A percentile compares a stretch with the other conserved stretches of the same genome.
Conservation (phyloP, 2,797 vertebrate species). For the Sebastes kiyomatsui region DNA sequence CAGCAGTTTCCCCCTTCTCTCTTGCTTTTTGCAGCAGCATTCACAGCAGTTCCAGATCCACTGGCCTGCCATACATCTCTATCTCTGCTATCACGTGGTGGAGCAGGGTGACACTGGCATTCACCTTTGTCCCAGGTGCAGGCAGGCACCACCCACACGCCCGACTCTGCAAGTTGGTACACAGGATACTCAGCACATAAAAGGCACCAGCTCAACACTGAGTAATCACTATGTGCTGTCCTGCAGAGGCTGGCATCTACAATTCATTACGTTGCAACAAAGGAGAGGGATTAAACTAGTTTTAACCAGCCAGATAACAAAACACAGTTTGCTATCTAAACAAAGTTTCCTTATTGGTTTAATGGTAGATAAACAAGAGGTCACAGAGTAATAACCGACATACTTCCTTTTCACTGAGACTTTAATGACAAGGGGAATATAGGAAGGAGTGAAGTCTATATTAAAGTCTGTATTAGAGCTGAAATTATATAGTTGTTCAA, state of each 20-base stretch:
- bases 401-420: background rate
- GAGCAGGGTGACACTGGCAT: conserved; percentile 53
- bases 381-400: conserved; percentile 33
- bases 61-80: conserved; percentile 26
- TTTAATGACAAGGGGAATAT: background rate
- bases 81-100: conserved; percentile 45
- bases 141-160: conserved; percentile 31
- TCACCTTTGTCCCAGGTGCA: conserved; percentile 73
- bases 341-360: conserved; percentile 5
- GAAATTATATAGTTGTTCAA: background rate
- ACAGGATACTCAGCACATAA: conserved; percentile 32
- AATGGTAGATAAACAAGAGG: conserved; percentile 4
- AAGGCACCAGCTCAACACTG: background rate
- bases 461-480: background rate
- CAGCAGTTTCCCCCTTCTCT: conserved; percentile 53
- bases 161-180: conserved; percentile 2
- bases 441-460: background rate
- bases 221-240: background rate
- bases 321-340: background rate
- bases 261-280: conserved; percentile 13
- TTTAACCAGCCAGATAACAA: conserved; percentile 11
- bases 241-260: background rate
- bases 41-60: conserved; percentile 47
- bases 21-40: conserved; percentile 61
- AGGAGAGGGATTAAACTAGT: conserved; percentile 15